Evolutionary conservation across 1,140 invertebrate genomes (phyloP).

Genomic region (Ylistrum balloti): DNA sequence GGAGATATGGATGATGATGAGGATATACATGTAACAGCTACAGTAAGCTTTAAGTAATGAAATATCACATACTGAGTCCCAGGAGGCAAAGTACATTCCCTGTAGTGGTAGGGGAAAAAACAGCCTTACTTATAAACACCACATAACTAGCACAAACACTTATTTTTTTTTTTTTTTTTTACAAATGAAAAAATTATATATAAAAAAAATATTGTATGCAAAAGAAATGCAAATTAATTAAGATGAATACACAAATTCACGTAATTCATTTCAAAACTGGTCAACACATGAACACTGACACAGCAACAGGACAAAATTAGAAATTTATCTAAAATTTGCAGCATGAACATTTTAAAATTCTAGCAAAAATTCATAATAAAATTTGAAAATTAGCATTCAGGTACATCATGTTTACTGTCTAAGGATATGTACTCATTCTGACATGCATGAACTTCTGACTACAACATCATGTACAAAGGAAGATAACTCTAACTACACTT

Average conservation of each 20-base stretch:
- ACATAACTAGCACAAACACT: background rate
- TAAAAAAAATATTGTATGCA: too few species aligned
- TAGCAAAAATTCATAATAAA: too few species aligned
- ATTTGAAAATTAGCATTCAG: too few species aligned
- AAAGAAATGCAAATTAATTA: too few species aligned
- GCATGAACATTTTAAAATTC: background rate
- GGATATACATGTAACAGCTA: background rate
- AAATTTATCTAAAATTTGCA: background rate
- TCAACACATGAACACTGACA: background rate
- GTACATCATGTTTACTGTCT: too few species aligned
- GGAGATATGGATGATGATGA: background rate
- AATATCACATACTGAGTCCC: slow-evolving; percentile 31
- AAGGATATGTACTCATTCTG: background rate
- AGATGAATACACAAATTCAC: too few species aligned
- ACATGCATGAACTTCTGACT: background rate
- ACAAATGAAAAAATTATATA: too few species aligned
- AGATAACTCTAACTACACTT: background rate
- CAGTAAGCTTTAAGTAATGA: background rate
- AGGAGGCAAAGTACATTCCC: slow-evolving; percentile 15
- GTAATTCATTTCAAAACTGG: too few species aligned
- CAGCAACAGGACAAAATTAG: background rate
- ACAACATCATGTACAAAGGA: background rate
- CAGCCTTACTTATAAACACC: background rate
- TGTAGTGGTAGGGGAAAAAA: background rate
- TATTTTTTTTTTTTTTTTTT: too few species aligned